Evolutionary conservation across 2,113 vertebrate species (phyloP).

Genomic region (Acanthochromis polyacanthus): DNA sequence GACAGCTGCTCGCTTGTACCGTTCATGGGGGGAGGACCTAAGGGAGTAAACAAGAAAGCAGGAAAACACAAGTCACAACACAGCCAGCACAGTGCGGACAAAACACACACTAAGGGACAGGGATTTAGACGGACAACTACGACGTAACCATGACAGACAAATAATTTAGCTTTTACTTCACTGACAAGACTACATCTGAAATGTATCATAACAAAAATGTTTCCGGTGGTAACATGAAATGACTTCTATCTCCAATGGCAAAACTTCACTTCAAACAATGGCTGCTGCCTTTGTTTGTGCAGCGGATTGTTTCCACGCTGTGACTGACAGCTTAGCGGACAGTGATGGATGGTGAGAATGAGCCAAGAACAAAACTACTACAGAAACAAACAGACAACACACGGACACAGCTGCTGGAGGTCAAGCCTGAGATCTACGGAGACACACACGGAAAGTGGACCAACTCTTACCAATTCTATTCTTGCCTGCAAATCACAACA

Average conservation of each 20-base stretch:
- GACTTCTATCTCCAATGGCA: constrained; percentile 24
- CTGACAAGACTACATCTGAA: background rate
- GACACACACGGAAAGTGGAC: constrained; percentile 41
- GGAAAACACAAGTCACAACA: background rate
- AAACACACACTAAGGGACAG: background rate
- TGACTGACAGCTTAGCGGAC: constrained; percentile 64
- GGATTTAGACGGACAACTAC: constrained; percentile 3
- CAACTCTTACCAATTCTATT: constrained; percentile 90
- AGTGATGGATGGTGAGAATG: constrained; percentile 70
- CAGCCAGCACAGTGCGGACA: background rate
- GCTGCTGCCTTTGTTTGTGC: constrained; percentile 41
- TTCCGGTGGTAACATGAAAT: constrained; percentile 10
- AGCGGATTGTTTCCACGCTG: constrained; percentile 38
- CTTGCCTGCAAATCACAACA: constrained; percentile 85
- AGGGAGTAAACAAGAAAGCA: constrained; percentile 11
- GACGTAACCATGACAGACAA: background rate
- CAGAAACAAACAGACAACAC: constrained; percentile 46
- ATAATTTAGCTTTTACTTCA: constrained; percentile 8
- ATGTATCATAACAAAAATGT: background rate
- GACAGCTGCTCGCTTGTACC: constrained; percentile 88
- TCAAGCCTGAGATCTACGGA: constrained; percentile 50
- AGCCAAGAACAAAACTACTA: constrained; percentile 53
- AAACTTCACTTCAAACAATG: constrained; percentile 42
- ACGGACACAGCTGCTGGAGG: constrained; percentile 68
- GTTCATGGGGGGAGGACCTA: constrained; percentile 88